These are phyloP conservation scores for Diachasmimorpha longicaudata DNA, from an alignment of 1,140 invertebrate species.

Conservation along the genomic window DNA sequence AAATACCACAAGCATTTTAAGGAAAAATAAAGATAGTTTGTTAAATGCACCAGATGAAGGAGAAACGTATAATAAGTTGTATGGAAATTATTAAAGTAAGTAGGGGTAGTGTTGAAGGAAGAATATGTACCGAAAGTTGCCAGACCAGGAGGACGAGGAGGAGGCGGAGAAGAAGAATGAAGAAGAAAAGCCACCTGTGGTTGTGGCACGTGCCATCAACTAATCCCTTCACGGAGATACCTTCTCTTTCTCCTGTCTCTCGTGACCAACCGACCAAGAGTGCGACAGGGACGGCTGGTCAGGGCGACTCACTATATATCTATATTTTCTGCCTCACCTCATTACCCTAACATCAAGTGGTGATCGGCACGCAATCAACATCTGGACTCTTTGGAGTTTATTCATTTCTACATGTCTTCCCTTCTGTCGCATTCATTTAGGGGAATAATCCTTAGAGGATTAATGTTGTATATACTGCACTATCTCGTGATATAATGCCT, in stretches of 20 bases:
- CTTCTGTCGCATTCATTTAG: background rate
- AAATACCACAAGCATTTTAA: background rate
- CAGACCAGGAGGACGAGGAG: background rate
- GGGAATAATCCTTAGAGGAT: too few relatives aligned
- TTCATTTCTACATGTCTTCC: background rate
- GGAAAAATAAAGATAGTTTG: background rate
- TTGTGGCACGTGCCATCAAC: slow-evolving; percentile 48
- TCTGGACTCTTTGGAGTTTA: slow-evolving; percentile 8
- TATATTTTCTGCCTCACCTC: slow-evolving; percentile 15
- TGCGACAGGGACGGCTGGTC: slow-evolving; percentile 11
- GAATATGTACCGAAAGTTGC: background rate
- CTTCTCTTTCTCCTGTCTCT: background rate
- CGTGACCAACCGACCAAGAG: slow-evolving; percentile 14
- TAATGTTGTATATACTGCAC: too few relatives aligned
- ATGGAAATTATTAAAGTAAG: too few relatives aligned
- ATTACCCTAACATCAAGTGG: background rate
- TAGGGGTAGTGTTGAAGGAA: background rate
- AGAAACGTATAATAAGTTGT: too few relatives aligned
- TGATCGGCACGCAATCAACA: slow-evolving; percentile 16
- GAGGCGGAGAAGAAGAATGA: slow-evolving; percentile 21
- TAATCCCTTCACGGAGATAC: slow-evolving; percentile 27
- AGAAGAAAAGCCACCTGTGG: slow-evolving; percentile 49
- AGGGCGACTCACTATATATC: background rate
- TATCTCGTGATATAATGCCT: too few relatives aligned
- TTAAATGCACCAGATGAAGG: too few relatives aligned